These are phyloP conservation scores for pig (Sus scrofa) DNA, from an alignment of 2,113 vertebrate species.

Conservation along the genomic window T2T-Sscrofa CM000825.6:46627501-46628000, in stretches of 20 bases:
- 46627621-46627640: conserved; percentile 94
- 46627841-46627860: fast-evolving
- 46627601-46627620: neutral
- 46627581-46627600: no score
- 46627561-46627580: no score
- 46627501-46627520: no score
- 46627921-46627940: neutral
- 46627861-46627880: neutral
- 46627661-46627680: conserved; percentile 93
- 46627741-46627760: conserved; percentile 90
- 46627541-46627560: no score
- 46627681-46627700: conserved; percentile 95
- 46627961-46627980: neutral
- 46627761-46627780: conserved; percentile 91
- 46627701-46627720: conserved; percentile 94
- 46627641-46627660: conserved; percentile 92
- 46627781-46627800: conserved; percentile 89
- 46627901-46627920: neutral
- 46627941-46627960: neutral
- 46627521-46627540: no score
- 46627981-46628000: neutral
- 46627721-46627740: conserved; percentile 89
- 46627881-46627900: neutral
- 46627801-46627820: neutral
- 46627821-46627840: fast-evolving